Base-by-base conservation (phyloP, 2,888 invertebrate species). In the Cryptophagus acutangulus region DNA sequence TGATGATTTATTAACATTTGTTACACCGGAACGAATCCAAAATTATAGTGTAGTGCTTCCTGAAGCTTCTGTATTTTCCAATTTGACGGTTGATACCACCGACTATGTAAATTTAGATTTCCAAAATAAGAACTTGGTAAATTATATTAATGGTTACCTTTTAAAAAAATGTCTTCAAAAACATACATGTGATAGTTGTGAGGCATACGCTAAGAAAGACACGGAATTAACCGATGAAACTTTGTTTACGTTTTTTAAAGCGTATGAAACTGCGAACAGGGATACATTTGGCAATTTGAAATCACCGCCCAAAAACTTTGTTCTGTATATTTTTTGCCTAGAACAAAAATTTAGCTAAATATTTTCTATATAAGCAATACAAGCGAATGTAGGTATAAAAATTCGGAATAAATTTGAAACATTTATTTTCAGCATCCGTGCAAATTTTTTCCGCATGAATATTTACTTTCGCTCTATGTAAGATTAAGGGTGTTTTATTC, bases 121-220 rank as follows among this genome's bases (percentile, higher is more conserved):
- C 2, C 15, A n/a, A 17, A n/a, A 16, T 8, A 26, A 29, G 14
- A 37, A 37, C 20, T 12, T 14, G 12, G 20, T 30, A 8, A n/a
- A 3, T 17, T 30, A 37, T 13, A 15, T 37, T 3, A 14, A 15
- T 9, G 37, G 29, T n/a, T 37, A 37, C 29, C 30, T 37, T 30
- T 12, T 30, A 5, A 37, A 29, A 37, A 37, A 28, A 37, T 37
- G 37, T 37, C 17, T 37, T 9, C 3, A 28, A 10, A 10, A 36
- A 15, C 35, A 35, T 20, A 35, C 2, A 2, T 34, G 35, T 17
- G 39, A 39, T 34, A 20, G 6, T 20, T 20, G 24, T n/a, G n/a
- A 20, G n/a, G n/a, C 6, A 8, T 20, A 8, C n/a, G 24, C 24
- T 20, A 20, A 20, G 24, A n/a, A 20, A 20, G 24, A 20, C 6